Evolutionary conservation across 2,797 vertebrate genomes (phyloP), one percentile per base, ranked within the genome.

Genomic region (Cetoscarus ocellatus): DNA sequence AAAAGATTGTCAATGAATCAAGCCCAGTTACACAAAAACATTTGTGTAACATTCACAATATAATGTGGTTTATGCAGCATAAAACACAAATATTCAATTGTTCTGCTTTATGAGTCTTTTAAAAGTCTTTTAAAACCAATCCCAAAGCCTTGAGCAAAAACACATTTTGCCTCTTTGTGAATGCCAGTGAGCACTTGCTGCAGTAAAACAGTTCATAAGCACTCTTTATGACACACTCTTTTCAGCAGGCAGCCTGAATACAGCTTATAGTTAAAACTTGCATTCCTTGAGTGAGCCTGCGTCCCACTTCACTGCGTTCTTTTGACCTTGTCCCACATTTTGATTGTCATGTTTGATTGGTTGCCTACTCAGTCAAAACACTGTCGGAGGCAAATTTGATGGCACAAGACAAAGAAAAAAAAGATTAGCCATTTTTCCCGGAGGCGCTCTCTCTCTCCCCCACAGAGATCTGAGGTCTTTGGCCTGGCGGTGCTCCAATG

Each of bases 281-380:
- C 49, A 43, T 67, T 74, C 39, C 70, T 52, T 63, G 42, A 77
- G 54, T 17, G 52, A 79, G 61, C 61, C 38, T n/a, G 36, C 10
- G 11, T 70, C 19, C 40, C 27, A 44, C 43, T 73, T 48, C 58
- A 68, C 65, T 18, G 8, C 60, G 73, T 72, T 69, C 74, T 53
- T 86, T 75, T 86, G 84, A 87, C 85, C 79, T 80, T 11, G n/a
- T 76, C 72, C 63, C 73, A 81, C 73, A 75, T 82, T 90, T 80
- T 75, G 67, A 82, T 81, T 85, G 83, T 82, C 83, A 77, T 52
- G 70, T 80, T 85, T 78, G 79, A 86, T 68, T 80, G 80, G 80
- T 73, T 73, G 77, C 69, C 61, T 81, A 19, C 77, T 82, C 73
- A 76, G 82, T 86, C 76, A 75, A 74, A 82, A 74, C 60, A 78